Conservation (phyloP, 2,797 vertebrate species). For the Miichthys miiuy region DNA sequence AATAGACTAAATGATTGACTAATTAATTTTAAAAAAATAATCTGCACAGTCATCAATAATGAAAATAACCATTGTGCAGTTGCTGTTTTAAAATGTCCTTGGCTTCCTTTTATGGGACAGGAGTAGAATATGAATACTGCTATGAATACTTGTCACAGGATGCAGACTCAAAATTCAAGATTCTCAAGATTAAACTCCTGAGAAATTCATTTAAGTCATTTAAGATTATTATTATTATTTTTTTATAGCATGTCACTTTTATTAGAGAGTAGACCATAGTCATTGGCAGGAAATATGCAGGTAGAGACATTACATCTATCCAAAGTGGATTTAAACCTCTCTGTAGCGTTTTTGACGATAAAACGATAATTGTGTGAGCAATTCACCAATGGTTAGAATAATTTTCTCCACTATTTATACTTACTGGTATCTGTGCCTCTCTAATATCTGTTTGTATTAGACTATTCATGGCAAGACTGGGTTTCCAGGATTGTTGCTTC, state of each 20-base stretch:
- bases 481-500: slow-evolving; percentile 10
- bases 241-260: not conserved
- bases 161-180: slow-evolving; percentile 3
- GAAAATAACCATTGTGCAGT: not conserved
- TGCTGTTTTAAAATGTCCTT: not conserved
- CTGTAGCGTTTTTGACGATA: not conserved
- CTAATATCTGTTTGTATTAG: not conserved
- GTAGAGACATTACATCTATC: not conserved
- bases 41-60: slow-evolving; percentile 11
- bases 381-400: not conserved
- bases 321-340: not conserved
- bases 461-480: not conserved
- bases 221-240: not conserved
- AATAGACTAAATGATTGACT: slow-evolving; percentile 6
- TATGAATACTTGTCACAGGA: not conserved
- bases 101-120: not conserved
- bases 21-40: slow-evolving; percentile 16
- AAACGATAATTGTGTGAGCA: not conserved
- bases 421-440: not conserved
- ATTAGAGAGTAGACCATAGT: not conserved
- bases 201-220: slow-evolving; percentile 1
- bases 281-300: not conserved
- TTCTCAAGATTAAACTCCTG: not conserved
- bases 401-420: not conserved
- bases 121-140: not conserved